Evolutionary conservation across 2,797 vertebrate genomes (phyloP), one percentile per base, ranked within the genome.

Genomic region (Nothura maculosa): DNA sequence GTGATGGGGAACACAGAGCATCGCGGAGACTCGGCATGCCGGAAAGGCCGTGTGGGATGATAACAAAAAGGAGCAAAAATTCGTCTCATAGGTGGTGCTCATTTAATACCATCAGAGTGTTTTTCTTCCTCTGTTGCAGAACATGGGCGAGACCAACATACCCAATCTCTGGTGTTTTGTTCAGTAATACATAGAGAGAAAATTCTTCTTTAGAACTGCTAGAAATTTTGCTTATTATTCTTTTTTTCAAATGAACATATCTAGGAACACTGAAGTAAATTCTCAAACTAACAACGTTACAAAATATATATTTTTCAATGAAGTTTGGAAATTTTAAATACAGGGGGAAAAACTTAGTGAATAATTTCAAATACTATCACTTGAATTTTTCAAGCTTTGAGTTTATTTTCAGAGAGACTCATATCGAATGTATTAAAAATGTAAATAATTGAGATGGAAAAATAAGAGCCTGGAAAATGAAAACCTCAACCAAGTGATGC

Each of bases 1-100:
- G 1, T 13, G n/a, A 9, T 47, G 63, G 10, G 55, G 38, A 78
- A 12, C 7, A 0, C 13, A 0, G 1, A 32, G n/a, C 10, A 17
- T 34, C 74, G 55, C 28, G 13, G 42, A 25, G 66, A 40, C 11
- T 55, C 21, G 6, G 38, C 47, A 43, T 38, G 7, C 36, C 1
- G 2, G 10, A 27, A 25, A 21, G 20, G 55, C 50, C 18, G 43
- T 52, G 2, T 60, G n/a, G 48, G 52, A 16, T 22, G 12, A 30
- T 9, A 58, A 43, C 7, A 45, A 45, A 62, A 55, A 6, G 1
- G 6, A 38, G 34, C 7, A 12, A 36, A 73, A 86, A 17, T 5
- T 55, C 1, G 0, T 54, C 69, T 47, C 3, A 16, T 2, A 3
- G 34, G 15, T 42, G 28, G 1, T 42, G 8, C 24, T 78, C 74